Evolutionary conservation across 2,888 invertebrate genomes (phyloP), one percentile per base, ranked within the genome.

Genomic region (Chrysopilus asiliformis): DNA sequence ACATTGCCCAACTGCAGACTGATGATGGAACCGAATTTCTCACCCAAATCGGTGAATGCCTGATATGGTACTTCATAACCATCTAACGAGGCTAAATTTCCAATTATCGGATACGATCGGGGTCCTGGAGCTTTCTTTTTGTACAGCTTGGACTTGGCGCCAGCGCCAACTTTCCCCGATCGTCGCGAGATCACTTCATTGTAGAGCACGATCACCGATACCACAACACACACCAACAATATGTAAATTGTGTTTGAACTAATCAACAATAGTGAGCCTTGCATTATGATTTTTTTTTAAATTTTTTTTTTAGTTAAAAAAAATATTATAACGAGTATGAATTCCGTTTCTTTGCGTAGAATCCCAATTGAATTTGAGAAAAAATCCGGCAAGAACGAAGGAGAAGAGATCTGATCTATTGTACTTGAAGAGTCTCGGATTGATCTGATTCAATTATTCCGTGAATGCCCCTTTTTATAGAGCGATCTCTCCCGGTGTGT

Each of bases 61-160:
- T 72, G 68, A 51, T 72, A 74, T 0, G 74, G 74, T 3, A 72
- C 66, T 42, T 71, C 67, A 52, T 72, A 70, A 10, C 69, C 68
- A 4, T 66, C 67, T 45, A 74, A 51, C 8, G 71, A 57, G 43
- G 70, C 68, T 9, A 74, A 59, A 35, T 70, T 70, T 13, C 74
- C 74, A 22, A 74, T 57, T 29, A 74, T 56, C 9, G 74, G 74
- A 51, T 67, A 61, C 2, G 66, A 61, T 44, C 61, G 65, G 6
- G 69, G 71, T n/a, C 65, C 66, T 0, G 72, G 72, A 27, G 69
- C 64, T 34, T 65, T 59, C 30, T 51, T 51, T 20, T 57, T 35
- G n/a, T 31, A 28, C 28, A 30, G 38, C 25, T 24, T 38, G 26
- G 32, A 26, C 16, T 37, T 29, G 19, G 19, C 26, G n/a, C 19